Conservation (phyloP, 2,797 vertebrate species). For the Pseudomugil tenellus region DNA sequence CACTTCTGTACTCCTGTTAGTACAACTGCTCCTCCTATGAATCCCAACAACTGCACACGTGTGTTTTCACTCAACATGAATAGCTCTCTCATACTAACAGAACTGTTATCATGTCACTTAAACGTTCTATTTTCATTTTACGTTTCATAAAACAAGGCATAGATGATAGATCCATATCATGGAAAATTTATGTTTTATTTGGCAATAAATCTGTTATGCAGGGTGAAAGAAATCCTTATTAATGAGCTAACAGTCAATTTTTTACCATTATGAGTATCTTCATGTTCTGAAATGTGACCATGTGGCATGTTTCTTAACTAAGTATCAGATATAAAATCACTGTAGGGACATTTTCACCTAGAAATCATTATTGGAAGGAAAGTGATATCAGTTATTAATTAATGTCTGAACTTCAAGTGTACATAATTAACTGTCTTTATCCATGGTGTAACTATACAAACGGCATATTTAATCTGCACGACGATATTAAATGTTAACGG, state of each 20-base stretch:
- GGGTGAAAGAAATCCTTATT: background rate
- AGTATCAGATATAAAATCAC: constrained; percentile 21
- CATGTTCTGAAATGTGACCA: background rate
- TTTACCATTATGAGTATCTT: background rate
- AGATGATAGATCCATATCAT: background rate
- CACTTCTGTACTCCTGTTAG: fast-evolving
- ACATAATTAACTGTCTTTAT: too few species aligned
- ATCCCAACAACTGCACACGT: too few species aligned
- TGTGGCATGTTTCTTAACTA: too few species aligned
- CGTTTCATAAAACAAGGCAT: background rate
- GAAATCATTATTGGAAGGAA: constrained; percentile 21
- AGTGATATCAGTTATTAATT: too few species aligned
- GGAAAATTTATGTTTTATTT: background rate
- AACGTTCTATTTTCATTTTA: background rate
- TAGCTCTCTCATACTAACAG: background rate
- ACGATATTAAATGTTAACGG: too few species aligned
- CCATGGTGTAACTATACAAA: too few species aligned
- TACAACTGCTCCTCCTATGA: background rate
- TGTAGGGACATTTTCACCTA: constrained; percentile 27
- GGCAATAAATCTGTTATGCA: background rate
- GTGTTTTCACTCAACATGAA: background rate
- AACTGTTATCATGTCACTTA: background rate
- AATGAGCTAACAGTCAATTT: too few species aligned
- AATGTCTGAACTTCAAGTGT: too few species aligned
- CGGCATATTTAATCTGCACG: too few species aligned